These are phyloP conservation scores for Metellina segmentata DNA, from an alignment of 2,888 invertebrate species.

Conservation along the genomic window DNA sequence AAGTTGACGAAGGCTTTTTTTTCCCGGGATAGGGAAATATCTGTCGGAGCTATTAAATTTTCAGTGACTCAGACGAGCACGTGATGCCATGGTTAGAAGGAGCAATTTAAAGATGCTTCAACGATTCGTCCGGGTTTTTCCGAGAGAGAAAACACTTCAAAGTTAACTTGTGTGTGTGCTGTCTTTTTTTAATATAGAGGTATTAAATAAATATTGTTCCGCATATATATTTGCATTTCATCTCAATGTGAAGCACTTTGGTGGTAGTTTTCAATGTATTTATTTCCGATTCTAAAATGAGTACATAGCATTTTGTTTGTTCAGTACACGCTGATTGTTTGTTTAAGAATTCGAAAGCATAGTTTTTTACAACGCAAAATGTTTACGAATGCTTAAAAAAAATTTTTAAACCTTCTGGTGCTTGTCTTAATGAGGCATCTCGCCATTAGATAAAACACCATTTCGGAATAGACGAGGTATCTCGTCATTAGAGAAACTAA, in stretches of 20 bases:
- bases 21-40: neutral
- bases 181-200: neutral
- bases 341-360: neutral
- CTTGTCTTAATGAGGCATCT: too few relatives aligned
- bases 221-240: neutral
- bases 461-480: too few relatives aligned
- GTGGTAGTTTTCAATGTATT: neutral
- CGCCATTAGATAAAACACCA: too few relatives aligned
- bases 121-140: neutral
- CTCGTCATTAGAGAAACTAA: too few relatives aligned
- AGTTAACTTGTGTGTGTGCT: neutral
- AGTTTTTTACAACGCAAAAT: neutral
- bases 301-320: neutral
- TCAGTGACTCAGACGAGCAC: neutral
- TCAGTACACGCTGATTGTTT: neutral
- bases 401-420: too few relatives aligned
- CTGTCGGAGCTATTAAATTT: neutral
- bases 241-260: neutral
- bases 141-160: neutral
- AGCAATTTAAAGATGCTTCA: neutral
- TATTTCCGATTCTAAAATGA: neutral
- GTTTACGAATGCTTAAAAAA: too few relatives aligned
- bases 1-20: neutral
- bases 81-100: neutral
- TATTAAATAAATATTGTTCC: neutral